phyloP scores from a whole-genome alignment of 2,888 invertebrate genomes.

The Eupelmus urozonus region DNA sequence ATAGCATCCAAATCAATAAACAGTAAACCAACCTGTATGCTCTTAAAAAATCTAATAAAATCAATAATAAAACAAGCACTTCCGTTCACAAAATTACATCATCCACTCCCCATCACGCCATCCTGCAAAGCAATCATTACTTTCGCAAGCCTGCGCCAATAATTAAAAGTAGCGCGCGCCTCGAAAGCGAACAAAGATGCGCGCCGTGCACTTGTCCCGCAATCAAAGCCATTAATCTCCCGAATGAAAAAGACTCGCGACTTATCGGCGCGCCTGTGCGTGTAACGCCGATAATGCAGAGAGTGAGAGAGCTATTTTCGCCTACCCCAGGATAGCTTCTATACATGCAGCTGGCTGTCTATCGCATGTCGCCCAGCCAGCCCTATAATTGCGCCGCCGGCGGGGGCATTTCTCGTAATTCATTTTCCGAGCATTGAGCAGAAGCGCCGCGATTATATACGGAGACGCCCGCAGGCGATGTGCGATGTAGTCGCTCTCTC shows the following conservation, averaged over 20 bases:
- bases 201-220: neutral
- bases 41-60: too few species aligned
- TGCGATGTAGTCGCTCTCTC: neutral
- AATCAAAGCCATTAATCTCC: neutral
- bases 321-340: neutral
- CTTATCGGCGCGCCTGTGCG: neutral
- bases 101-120: too few species aligned
- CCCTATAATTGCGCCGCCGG: neutral
- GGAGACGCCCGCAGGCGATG: neutral
- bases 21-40: too few species aligned
- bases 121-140: too few species aligned
- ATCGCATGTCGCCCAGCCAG: too few species aligned
- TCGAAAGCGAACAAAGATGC: too few species aligned
- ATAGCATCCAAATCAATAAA: too few species aligned
- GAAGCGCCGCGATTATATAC: neutral
- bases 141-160: too few species aligned
- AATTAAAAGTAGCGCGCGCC: too few species aligned
- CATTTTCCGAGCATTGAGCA: conserved; percentile 1
- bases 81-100: too few species aligned
- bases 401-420: conserved; percentile 14
- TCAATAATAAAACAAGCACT: too few species aligned
- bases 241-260: neutral
- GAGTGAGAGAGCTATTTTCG: neutral
- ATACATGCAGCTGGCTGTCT: too few species aligned
- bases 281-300: neutral